Conservation (phyloP, 2,888 invertebrate genomes). For the Lacanobia oleracea region DNA sequence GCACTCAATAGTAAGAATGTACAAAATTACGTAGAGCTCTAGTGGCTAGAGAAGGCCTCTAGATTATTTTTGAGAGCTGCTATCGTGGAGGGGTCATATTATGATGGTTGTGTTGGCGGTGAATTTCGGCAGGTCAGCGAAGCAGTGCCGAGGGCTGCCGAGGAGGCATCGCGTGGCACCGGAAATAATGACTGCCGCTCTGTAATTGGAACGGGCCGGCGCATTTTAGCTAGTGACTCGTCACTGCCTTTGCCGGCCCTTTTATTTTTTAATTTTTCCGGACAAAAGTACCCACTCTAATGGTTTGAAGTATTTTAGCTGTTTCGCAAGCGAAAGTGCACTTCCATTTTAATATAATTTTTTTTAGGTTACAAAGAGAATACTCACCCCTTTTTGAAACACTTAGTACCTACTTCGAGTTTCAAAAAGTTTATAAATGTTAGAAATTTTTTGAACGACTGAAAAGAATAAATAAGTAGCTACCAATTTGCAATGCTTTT, state of each 20-base stretch:
- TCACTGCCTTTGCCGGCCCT: slow-evolving; percentile 51
- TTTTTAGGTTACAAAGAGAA: slow-evolving; percentile 36
- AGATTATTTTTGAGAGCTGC: slow-evolving; percentile 35
- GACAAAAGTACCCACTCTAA: slow-evolving; percentile 32
- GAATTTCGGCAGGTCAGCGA: slow-evolving; percentile 84
- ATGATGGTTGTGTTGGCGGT: slow-evolving; percentile 72
- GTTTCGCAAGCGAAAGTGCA: slow-evolving; percentile 10
- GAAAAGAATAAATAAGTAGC: slow-evolving; percentile 51
- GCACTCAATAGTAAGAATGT: slow-evolving; percentile 73
- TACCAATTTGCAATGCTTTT: slow-evolving; percentile 46
- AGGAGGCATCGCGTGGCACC: slow-evolving; percentile 82
- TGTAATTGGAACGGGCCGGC: slow-evolving; percentile 86
- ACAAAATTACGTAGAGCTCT: slow-evolving; percentile 64
- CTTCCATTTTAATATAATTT: slow-evolving; percentile 16
- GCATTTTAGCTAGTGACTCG: slow-evolving; percentile 71
- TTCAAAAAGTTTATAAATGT: slow-evolving; percentile 42
- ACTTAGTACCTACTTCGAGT: slow-evolving; percentile 38
- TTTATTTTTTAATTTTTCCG: slow-evolving; percentile 46
- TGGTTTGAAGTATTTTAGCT: slow-evolving; percentile 41
- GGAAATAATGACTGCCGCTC: slow-evolving; percentile 89
- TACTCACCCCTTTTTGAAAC: slow-evolving; percentile 37
- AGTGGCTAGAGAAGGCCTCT: slow-evolving; percentile 17
- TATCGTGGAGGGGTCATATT: slow-evolving; percentile 63
- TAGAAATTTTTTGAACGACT: slow-evolving; percentile 36
- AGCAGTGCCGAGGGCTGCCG: slow-evolving; percentile 76